Conservation (phyloP, 2,113 vertebrate species). For the Phyllostomus discolor region DNA sequence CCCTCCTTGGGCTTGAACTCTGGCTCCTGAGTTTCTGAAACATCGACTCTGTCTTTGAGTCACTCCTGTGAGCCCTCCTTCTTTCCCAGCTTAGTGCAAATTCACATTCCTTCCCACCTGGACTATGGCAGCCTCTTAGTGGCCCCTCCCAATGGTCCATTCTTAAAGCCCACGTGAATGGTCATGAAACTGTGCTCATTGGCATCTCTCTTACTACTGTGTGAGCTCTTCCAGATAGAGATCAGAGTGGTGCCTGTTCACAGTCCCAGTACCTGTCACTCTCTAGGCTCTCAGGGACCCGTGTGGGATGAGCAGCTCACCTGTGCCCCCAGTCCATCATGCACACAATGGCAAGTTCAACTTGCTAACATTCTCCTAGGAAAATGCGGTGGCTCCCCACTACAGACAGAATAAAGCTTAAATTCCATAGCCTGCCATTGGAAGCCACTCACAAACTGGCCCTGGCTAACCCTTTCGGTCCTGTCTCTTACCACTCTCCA, state of each 20-base stretch:
- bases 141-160: not conserved
- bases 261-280: not conserved
- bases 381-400: not conserved
- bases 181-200: not conserved
- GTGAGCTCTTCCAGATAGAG: not conserved
- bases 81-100: not conserved
- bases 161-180: not conserved
- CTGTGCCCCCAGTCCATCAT: not conserved
- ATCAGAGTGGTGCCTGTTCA: accelerated
- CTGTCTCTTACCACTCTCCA: not conserved
- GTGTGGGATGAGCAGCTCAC: not conserved
- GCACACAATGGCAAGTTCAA: not conserved
- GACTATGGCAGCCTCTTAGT: not conserved
- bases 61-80: not conserved
- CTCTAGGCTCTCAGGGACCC: not conserved
- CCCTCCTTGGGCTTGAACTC: not conserved
- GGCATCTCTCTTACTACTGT: not conserved
- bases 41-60: not conserved
- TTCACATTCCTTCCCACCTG: not conserved
- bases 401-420: not conserved
- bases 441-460: not conserved
- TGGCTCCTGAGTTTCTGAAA: not conserved
- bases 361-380: not conserved
- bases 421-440: not conserved
- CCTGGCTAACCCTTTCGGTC: not conserved